These are phyloP conservation scores for Euschistus heros DNA, from an alignment of 1,140 invertebrate species.

Conservation along the genomic window DNA sequence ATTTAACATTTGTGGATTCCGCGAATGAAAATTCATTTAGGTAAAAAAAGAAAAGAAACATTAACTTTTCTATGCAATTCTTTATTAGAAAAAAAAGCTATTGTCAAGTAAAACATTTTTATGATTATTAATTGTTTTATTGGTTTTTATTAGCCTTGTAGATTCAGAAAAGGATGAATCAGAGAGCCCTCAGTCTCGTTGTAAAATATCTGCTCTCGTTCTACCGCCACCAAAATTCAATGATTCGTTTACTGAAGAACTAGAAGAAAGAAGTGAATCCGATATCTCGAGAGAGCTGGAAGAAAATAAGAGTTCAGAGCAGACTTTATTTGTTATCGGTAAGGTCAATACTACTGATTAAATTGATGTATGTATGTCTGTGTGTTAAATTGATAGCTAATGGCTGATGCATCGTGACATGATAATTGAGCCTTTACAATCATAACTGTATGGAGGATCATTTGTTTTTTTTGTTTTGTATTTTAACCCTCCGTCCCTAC, in stretches of 20 bases:
- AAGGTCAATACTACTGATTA: neutral
- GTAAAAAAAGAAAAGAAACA: neutral
- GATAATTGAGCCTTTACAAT: too few species aligned
- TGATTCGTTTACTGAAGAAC: neutral
- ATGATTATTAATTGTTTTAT: neutral
- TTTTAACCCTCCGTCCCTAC: too few species aligned
- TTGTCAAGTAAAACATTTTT: neutral
- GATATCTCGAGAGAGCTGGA: neutral
- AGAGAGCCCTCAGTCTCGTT: neutral
- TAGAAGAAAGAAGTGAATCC: neutral
- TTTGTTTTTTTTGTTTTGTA: too few species aligned
- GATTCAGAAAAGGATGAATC: neutral
- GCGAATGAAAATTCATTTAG: conserved; percentile 4
- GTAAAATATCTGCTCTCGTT: conserved; percentile 1
- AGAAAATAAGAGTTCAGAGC: neutral
- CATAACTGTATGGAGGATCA: too few species aligned
- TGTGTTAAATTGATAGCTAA: too few species aligned
- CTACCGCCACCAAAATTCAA: conserved; percentile 13
- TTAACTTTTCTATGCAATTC: neutral
- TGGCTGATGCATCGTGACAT: too few species aligned
- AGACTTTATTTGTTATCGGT: conserved; percentile 8
- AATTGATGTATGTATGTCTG: too few species aligned
- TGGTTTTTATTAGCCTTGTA: neutral
- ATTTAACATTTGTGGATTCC: neutral
- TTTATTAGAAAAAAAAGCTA: neutral